Percentiles rank a stretch among this genome's conserved stretches.
These are phyloP conservation scores for Phyllostomus hastatus DNA, from an alignment of 2,113 vertebrate genomes.

Conservation along the genomic window DNA sequence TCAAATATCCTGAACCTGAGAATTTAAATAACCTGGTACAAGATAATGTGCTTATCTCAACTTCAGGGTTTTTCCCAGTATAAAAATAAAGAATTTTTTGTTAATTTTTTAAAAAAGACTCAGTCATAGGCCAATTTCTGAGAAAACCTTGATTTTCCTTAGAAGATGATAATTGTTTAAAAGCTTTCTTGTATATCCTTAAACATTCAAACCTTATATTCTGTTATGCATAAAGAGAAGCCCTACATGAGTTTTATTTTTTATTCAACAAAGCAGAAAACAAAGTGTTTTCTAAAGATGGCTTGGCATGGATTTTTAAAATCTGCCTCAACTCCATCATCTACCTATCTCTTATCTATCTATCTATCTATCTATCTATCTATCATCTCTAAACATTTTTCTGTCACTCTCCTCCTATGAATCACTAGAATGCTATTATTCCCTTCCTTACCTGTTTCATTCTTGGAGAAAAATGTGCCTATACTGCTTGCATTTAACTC, in stretches of 20 bases:
- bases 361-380: not conserved
- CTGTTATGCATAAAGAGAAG: not conserved
- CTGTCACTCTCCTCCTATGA: no score
- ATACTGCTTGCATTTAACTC: not conserved
- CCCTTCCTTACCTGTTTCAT: not conserved
- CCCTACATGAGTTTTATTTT: not conserved
- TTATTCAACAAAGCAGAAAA: not conserved
- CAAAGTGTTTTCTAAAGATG: not conserved
- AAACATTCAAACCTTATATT: not conserved
- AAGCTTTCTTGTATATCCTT: not conserved
- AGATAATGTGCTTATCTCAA: not conserved
- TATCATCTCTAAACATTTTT: not conserved
- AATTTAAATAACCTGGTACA: not conserved
- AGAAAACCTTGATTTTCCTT: not conserved
- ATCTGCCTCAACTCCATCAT: not conserved
- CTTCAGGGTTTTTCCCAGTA: not conserved
- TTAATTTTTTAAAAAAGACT: not conserved
- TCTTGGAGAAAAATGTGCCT: not conserved
- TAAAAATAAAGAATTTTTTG: not conserved
- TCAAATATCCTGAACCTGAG: not conserved
- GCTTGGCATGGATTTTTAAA: not conserved
- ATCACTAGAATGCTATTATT: not conserved
- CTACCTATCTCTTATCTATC: no score
- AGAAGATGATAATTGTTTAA: not conserved
- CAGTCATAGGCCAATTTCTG: not conserved